Percentiles rank a stretch among this genome's conserved stretches.
phyloP scores from a whole-genome alignment of 2,888 invertebrate species.

The Pogonocherus hispidulus region DNA sequence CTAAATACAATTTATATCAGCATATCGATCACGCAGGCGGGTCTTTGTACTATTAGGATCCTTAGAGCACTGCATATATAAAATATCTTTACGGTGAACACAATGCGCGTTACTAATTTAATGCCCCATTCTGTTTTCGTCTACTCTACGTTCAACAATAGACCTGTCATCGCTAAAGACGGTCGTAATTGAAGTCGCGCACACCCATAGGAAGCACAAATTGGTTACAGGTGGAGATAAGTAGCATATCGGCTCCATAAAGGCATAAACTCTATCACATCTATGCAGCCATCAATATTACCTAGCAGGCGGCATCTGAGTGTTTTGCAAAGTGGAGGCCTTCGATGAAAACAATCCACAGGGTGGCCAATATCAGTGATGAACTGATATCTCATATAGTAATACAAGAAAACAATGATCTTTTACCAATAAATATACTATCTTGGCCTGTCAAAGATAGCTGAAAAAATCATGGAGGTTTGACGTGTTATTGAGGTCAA shows the following conservation, averaged over 20 bases:
- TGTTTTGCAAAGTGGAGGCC: no score
- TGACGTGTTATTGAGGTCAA: no score
- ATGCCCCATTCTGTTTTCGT: conserved; percentile 26
- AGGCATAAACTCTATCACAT: conserved; percentile 24
- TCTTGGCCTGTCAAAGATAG: no score
- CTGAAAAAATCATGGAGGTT: no score
- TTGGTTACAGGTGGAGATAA: conserved; percentile 39
- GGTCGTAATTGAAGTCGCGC: conserved; percentile 32
- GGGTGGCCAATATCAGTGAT: no score
- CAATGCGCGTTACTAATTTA: conserved; percentile 29
- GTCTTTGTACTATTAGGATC: background rate
- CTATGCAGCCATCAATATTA: conserved; percentile 20
- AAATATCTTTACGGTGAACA: background rate
- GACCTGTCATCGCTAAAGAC: conserved; percentile 30
- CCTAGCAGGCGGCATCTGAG: background rate
- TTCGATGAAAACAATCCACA: no score
- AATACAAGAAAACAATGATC: no score
- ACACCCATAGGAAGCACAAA: conserved; percentile 28
- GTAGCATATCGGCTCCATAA: conserved; percentile 27
- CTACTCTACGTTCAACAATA: conserved; percentile 27
- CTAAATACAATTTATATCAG: background rate
- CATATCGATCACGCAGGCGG: background rate
- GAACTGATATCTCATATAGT: no score
- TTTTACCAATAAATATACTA: no score
- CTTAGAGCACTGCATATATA: background rate